phyloP scores from a whole-genome alignment of 2,113 vertebrate species.

The Heterocephalus glaber region DNA sequence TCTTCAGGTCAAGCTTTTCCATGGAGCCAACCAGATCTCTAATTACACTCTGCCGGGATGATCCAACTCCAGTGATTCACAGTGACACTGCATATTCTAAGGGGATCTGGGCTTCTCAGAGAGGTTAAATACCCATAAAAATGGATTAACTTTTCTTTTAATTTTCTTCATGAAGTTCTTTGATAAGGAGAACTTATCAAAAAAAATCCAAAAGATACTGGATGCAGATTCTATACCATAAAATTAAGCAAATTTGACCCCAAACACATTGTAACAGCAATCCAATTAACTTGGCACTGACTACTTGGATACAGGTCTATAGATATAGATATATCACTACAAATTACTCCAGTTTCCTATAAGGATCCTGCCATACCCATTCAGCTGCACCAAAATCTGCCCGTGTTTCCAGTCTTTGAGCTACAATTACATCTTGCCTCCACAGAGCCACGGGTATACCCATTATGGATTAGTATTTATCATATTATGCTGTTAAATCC shows the following conservation, averaged over 20 bases:
- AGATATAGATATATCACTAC: too few relatives aligned
- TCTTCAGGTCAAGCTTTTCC: background rate
- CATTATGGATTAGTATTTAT: background rate
- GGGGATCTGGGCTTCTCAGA: background rate
- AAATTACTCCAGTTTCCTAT: background rate
- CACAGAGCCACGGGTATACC: background rate
- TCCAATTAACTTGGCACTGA: too few relatives aligned
- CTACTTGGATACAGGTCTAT: background rate
- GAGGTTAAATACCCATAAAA: background rate
- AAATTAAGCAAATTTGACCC: background rate
- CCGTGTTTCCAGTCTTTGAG: background rate
- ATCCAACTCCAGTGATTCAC: background rate
- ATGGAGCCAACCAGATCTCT: background rate
- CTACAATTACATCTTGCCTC: background rate
- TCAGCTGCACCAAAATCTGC: background rate
- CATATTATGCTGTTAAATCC: background rate
- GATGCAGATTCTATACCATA: background rate
- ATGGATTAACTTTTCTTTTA: background rate
- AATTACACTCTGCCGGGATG: background rate
- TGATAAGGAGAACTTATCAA: background rate
- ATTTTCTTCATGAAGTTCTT: background rate
- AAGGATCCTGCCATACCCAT: background rate
- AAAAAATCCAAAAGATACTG: background rate
- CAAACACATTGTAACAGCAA: background rate
- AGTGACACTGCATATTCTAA: background rate